Percentiles rank a stretch among this genome's conserved stretches.
Conservation (phyloP, 2,113 vertebrate genomes). For the Neogale vison region DNA sequence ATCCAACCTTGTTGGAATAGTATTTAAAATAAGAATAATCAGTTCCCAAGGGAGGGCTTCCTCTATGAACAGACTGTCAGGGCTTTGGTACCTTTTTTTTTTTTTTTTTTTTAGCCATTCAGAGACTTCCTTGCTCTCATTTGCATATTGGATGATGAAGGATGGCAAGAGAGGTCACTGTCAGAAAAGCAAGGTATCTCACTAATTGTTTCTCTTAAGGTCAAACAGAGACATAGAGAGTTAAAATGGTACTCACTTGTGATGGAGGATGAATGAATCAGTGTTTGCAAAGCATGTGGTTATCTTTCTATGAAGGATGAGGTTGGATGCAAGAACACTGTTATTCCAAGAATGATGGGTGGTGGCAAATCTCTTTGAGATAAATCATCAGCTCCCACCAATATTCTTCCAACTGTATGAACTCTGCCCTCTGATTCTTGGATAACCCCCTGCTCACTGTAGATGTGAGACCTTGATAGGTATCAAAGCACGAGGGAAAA, state of each 20-base stretch:
- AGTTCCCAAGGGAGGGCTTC: neutral
- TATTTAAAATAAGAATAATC: neutral
- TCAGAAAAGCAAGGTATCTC: neutral
- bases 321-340: neutral
- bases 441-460: conserved; percentile 64
- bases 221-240: neutral
- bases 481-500: conserved; percentile 70
- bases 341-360: neutral
- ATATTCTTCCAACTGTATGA: conserved; percentile 38
- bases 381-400: neutral
- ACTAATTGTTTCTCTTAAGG: neutral
- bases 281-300: conserved; percentile 12
- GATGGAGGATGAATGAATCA: neutral
- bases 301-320: neutral
- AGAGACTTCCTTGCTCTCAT: neutral
- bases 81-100: neutral
- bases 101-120: neutral
- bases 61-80: neutral
- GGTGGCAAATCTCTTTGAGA: conserved; percentile 18
- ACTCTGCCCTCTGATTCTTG: conserved; percentile 38
- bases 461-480: conserved; percentile 69
- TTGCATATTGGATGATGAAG: neutral
- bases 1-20: neutral
- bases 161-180: neutral
- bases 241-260: neutral